These are phyloP conservation scores for Crocodylus rhombifer DNA, from an alignment of 2,797 vertebrate species.

Conservation along the genomic window DNA sequence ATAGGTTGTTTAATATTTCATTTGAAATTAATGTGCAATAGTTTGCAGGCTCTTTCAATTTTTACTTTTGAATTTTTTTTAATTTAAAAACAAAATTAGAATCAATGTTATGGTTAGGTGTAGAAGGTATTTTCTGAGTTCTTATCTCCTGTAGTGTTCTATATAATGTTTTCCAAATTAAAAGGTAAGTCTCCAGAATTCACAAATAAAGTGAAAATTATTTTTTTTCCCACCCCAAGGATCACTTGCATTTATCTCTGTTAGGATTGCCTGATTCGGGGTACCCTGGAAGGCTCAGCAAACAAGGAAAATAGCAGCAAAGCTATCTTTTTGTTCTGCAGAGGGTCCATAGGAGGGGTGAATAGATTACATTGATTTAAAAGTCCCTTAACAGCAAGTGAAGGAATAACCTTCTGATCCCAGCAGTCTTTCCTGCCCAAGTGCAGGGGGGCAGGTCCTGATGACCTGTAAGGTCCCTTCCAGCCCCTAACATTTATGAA, in stretches of 20 bases:
- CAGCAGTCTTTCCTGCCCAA: too few species aligned
- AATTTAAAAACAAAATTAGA: background rate
- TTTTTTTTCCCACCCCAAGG: background rate
- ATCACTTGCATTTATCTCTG: background rate
- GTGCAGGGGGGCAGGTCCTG: too few species aligned
- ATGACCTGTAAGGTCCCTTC: too few species aligned
- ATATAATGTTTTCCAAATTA: background rate
- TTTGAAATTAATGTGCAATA: background rate
- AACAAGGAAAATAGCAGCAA: background rate
- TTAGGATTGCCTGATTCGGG: background rate
- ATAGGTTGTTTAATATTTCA: background rate
- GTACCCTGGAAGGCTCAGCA: background rate
- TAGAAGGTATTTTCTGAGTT: background rate
- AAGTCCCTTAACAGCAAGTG: background rate
- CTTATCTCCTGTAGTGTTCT: background rate
- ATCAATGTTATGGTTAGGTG: background rate
- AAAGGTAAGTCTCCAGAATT: background rate
- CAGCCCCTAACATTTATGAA: background rate
- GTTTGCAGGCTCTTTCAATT: background rate
- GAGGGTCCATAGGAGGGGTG: background rate
- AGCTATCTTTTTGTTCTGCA: background rate
- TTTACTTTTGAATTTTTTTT: background rate
- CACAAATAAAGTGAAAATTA: background rate
- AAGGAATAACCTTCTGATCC: background rate
- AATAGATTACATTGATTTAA: background rate